Base-by-base conservation (phyloP, 2,113 vertebrate genomes). In the Lophochroa leadbeateri region DNA sequence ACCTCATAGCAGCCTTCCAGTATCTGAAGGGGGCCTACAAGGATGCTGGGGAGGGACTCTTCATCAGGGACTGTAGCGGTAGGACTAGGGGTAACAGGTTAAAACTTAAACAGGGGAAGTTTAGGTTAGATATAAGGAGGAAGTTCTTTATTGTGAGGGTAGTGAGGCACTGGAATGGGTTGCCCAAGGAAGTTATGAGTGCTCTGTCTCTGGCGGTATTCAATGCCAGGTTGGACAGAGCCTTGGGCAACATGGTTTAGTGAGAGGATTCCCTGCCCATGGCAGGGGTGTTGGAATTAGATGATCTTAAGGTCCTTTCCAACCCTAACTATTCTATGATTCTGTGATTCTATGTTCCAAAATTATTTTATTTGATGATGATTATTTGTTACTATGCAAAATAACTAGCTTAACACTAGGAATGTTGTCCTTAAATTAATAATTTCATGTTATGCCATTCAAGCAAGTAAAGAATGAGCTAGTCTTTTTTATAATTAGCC, bases 291-390 rank as follows among this genome's bases (percentile, higher is more conserved):
- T 23, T 58, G 20, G 33, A n/a, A 58, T 8, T 15, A 58, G 8
- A 15, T 58, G 20, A 58, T n/a, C 55, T 58, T 58, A 23, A n/a
- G 9, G 33, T 58, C 33, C 20, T 58, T 58, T 58, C 20, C 20
- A 58, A 58, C 20, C 57, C 57, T 35, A n/a, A 23, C 33, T 58
- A 4, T 58, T 58, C 33, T 58, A 35, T 35, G 57, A 35, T 35
- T 52, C 25, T 28, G 27, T 27, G 50, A 28, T 52, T 35, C 57
- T 58, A 23, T 60, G 13, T 91, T 92, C 39, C 76, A 88, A 86
- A 96, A 93, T 68, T 94, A 82, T 89, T 88, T 92, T 53, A 52
- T 37, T 76, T 87, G 35, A 90, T 88, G 41, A 52, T n/a, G 27
- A 60, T 92, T 57, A 85, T 92, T 88, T 86, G 60, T 61, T 89